A percentile compares a stretch with the other conserved stretches of the same genome.
Conservation (phyloP, 2,888 invertebrate genomes). For the Lapara coniferarum region DNA sequence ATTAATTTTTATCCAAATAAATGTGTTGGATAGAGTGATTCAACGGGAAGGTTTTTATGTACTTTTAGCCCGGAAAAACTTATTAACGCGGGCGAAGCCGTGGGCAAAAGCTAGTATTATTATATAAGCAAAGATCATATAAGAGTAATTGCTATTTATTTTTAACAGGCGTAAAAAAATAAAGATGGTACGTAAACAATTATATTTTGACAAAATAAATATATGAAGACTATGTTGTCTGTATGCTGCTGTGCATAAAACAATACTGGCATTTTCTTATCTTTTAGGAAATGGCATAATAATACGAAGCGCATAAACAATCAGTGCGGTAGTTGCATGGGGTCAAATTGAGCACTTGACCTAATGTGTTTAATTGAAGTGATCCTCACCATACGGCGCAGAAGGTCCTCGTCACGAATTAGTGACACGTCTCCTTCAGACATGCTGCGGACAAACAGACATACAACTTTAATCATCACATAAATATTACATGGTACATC, state of each 20-base stretch:
- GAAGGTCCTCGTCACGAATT: slow-evolving; percentile 90
- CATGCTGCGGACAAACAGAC: slow-evolving; percentile 68
- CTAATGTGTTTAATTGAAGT: slow-evolving; percentile 6
- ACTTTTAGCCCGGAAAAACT: no score
- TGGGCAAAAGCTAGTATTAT: no score
- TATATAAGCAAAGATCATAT: slow-evolving; percentile 1
- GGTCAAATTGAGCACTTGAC: neutral
- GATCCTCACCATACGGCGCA: slow-evolving; percentile 88
- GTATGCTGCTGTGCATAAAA: no score
- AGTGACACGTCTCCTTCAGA: slow-evolving; percentile 86
- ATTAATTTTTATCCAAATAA: no score
- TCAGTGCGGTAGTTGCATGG: neutral
- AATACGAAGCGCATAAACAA: neutral
- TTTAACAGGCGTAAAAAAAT: slow-evolving; percentile 27
- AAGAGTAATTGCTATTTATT: slow-evolving; percentile 29
- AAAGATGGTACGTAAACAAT: neutral
- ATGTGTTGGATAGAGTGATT: no score
- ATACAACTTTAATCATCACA: slow-evolving; percentile 1
- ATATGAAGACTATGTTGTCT: neutral
- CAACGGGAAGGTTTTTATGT: no score
- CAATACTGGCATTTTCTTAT: no score
- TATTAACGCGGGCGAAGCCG: no score
- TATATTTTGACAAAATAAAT: neutral
- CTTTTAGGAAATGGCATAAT: no score
- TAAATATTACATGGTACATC: neutral